Evolutionary conservation across 2,113 vertebrate species (phyloP), one percentile per base, ranked within the genome.

Genomic region (Zosterops hypoxanthus): DNA sequence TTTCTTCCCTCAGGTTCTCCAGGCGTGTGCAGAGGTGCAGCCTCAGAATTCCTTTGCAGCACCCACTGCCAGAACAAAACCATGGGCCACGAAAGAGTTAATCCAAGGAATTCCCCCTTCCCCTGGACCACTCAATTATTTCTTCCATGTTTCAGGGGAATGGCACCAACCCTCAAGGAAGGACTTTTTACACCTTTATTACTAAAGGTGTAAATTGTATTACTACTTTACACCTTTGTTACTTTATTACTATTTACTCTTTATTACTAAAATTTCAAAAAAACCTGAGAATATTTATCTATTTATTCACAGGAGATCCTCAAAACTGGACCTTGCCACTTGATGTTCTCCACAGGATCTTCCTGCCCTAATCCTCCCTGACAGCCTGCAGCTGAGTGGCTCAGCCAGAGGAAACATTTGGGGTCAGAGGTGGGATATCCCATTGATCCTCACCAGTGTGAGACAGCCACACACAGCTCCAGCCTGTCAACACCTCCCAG

Each of bases 361-460:
- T 65, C 44, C 56, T 90, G 64, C 42, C 69, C 86, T 72, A 63
- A 78, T 20, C 55, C 75, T 63, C 15, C 7, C 2, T 75, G 90
- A 44, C 59, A 89, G 9, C 13, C 66, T 82, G 94, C 80, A 88
- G 83, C 20, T 83, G 89, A 42, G 47, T 80, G 91, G 42, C 59
- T 87, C 89, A 93, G 93, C 70, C 64, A 55, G 75, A 75, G 94
- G 95, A 91, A 86, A 90, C 73, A 61, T 92, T 75, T 83, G 86
- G 56, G 70, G 86, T 78, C 36, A 19, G 90, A 68, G 78, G 83
- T 70, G 86, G 82, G 92, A 73, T 71, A 56, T 91, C 95, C 55
- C 92, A 96, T 92, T 93, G 85, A 82, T 92, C 92, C 92, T 94
- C 94, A 84, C 96, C 88, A n/a, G 39, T 11, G 52, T 15, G 23